Evolutionary conservation across 2,797 vertebrate species (phyloP).

Genomic region (Threskiornis aethiopicus): DNA sequence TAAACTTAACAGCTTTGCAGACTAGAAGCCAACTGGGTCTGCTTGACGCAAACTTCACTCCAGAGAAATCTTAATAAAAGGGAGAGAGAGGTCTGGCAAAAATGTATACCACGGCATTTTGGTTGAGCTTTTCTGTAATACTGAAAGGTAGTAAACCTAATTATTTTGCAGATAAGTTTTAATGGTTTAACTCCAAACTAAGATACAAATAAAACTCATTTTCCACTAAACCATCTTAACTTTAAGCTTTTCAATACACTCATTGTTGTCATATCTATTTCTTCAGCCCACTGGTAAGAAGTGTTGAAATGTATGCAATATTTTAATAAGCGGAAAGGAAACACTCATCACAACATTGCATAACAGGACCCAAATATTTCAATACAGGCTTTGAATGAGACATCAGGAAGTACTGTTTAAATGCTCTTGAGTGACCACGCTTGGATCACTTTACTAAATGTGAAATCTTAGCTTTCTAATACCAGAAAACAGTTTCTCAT

Average conservation of each 20-base stretch:
- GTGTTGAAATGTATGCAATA: not conserved
- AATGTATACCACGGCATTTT: not conserved
- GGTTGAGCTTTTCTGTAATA: not conserved
- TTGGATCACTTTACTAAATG: not conserved
- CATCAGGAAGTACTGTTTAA: not conserved
- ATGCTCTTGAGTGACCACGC: not conserved
- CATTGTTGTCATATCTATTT: not conserved
- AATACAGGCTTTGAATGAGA: not conserved
- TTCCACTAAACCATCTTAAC: not conserved
- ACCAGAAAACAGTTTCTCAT: not conserved
- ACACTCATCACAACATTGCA: not conserved
- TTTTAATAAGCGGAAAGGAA: not conserved
- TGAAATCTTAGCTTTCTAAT: not conserved
- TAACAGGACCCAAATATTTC: not conserved
- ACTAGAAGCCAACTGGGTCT: not conserved
- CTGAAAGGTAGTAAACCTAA: not conserved
- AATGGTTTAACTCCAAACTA: not conserved
- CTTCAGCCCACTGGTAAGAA: not conserved
- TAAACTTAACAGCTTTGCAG: slow-evolving; percentile 42
- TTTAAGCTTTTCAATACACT: not conserved
- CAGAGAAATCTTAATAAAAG: not conserved
- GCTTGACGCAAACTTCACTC: slow-evolving; percentile 20
- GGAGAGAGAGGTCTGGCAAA: not conserved
- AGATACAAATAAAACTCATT: not conserved
- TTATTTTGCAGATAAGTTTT: not conserved